Evolutionary conservation across 2,113 vertebrate species (phyloP), one percentile per base, ranked within the genome.

Genomic region (Sinocyclocheilus anshuiensis): DNA sequence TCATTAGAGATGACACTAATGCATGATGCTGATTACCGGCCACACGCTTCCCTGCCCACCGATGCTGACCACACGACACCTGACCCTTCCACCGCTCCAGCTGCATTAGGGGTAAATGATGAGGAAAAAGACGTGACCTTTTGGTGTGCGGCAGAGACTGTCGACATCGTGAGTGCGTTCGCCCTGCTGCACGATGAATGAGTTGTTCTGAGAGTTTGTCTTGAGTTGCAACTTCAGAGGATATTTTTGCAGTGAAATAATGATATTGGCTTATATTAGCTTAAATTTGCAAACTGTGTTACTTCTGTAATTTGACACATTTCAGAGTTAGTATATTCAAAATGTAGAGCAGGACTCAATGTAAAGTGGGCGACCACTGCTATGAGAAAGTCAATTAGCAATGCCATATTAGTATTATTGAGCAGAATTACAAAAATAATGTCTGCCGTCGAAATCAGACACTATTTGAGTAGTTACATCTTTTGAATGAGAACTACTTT

Each of bases 1-100:
- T 95, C 94, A 94, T 92, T 94, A 94, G 86, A 90, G 90, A 91
- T 93, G 94, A 95, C 94, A 94, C 92, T 93, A 94, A 95, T 94
- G 93, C 92, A 94, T 94, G 90, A 94, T 92, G 90, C 94, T 95
- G 94, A 95, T 95, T 95, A 95, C 90, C 88, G 88, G 86, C 86
- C 89, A 91, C 87, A 87, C 91, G 91, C 92, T 91, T 87, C 74
- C 90, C 55, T 74, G 87, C 91, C 89, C 92, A 81, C 90, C 91
- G 91, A 92, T 92, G 90, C 93, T 91, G 91, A 89, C 92, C 91
- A 92, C 88, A 84, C 90, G 93, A 93, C 92, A 92, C 89, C 89
- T 87, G 92, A 88, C 89, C 87, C 79, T 15, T n/a, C 83, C 89
- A 83, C 76, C 84, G 79, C 84, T 91, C 90, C 81, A 86, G 90